Evolutionary conservation across 2,113 vertebrate species (phyloP), one percentile per base, ranked within the genome.

Genomic region (Phoenicopterus ruber): DNA sequence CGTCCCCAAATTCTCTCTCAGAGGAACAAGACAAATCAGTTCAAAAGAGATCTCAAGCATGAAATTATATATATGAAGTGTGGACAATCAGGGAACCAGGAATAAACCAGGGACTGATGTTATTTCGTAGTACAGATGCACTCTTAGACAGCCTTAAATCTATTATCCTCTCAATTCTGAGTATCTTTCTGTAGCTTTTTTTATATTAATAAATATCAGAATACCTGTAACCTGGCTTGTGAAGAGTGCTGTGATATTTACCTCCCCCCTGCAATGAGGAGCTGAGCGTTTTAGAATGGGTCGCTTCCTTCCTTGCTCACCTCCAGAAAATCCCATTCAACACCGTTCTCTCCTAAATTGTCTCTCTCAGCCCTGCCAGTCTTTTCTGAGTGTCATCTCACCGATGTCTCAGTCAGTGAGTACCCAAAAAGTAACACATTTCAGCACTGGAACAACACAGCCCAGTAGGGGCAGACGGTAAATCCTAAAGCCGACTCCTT

Each of bases 391-490:
- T 22, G 18, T 77, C 46, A 11, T 9, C 6, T 26, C 24, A 8
- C 7, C 7, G 40, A 5, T 63, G 18, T 8, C 42, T 76, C 26
- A 11, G 18, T 18, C 55, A 16, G 21, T 8, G 62, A 52, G 3
- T 2, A 76, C 13, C 42, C 22, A 52, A 80, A 85, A 54, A 46
- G 7, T 8, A 59, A 28, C 26, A 66, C 40, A 46, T 17, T 55
- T 57, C 24, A 67, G 34, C 26, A 10, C 5, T 58, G 59, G 32
- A 44, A 71, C 11, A 74, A 3, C 42, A 52, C 36, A 57, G 34
- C 2, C 25, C 17, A 2, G 0, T 3, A 38, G 42, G 20, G 10
- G 6, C 20, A 57, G 40, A 29, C 50, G 50, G 10, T 19, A 78
- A 85, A 86, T 70, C 49, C 42, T 28, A 62, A 50, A 83, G 57